Conservation (phyloP, 2,888 invertebrate species). For the Serripes groenlandicus region DNA sequence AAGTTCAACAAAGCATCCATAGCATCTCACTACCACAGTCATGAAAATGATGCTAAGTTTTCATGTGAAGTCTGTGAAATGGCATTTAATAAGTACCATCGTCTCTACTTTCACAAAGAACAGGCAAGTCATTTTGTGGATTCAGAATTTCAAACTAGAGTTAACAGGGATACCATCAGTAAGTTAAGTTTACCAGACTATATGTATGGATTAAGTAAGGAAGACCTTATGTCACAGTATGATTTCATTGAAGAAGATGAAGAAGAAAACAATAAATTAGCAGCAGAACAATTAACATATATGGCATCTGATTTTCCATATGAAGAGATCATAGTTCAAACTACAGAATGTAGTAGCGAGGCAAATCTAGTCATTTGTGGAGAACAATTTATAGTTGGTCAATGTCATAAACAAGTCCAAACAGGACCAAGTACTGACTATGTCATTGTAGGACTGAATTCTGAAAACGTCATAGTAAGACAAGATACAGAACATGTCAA, state of each 20-base stretch:
- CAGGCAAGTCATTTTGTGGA: slow-evolving; percentile 32
- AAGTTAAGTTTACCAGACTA: not conserved
- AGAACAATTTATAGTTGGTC: too few relatives aligned
- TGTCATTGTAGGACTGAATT: too few relatives aligned
- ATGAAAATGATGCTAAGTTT: slow-evolving; percentile 38
- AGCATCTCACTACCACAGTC: slow-evolving; percentile 24
- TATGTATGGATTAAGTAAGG: not conserved
- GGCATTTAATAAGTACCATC: not conserved
- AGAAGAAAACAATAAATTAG: slow-evolving; percentile 17
- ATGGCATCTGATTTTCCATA: slow-evolving; percentile 36
- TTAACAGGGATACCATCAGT: not conserved
- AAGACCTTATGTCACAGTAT: slow-evolving; percentile 24
- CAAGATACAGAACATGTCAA: too few relatives aligned
- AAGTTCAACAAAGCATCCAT: not conserved
- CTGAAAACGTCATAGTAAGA: not conserved
- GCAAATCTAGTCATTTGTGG: too few relatives aligned
- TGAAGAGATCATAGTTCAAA: slow-evolving; percentile 6
- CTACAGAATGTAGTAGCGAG: not conserved
- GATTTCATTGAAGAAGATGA: slow-evolving; percentile 21
- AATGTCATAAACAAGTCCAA: too few relatives aligned
- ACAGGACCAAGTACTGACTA: too few relatives aligned
- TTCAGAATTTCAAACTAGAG: slow-evolving; percentile 1
- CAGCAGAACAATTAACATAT: slow-evolving; percentile 46
- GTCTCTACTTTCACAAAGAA: slow-evolving; percentile 41
- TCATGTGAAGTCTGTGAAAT: slow-evolving; percentile 29